Conservation (phyloP, 2,113 vertebrate genomes). For the Sapajus apella region DNA sequence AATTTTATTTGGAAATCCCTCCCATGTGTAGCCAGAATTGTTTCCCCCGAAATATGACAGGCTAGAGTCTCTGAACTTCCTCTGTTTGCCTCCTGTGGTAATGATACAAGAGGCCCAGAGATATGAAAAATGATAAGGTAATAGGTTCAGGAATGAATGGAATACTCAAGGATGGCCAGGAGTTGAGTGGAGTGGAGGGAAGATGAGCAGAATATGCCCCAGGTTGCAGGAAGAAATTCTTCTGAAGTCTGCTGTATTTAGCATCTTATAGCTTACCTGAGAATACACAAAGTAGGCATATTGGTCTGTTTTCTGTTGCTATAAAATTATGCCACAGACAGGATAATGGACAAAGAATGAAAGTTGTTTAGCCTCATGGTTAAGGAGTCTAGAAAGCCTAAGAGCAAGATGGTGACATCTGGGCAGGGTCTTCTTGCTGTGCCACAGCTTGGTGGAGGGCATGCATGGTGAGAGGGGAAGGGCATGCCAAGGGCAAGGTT, state of each 20-base stretch:
- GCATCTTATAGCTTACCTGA: background rate
- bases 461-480: background rate
- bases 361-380: background rate
- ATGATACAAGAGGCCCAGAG: background rate
- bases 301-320: background rate
- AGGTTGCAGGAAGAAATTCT: background rate
- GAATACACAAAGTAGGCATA: background rate
- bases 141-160: background rate
- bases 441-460: background rate
- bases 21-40: background rate
- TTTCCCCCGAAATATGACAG: background rate
- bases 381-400: background rate
- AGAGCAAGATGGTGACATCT: background rate
- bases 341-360: background rate
- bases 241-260: background rate
- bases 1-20: background rate
- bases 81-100: background rate
- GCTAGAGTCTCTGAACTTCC: background rate
- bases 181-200: background rate
- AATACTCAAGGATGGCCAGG: background rate
- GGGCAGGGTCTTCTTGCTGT: background rate
- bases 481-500: background rate
- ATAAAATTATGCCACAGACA: background rate
- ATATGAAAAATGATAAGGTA: background rate
- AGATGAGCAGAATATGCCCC: rapidly evolving